Conservation (phyloP, 2,113 vertebrate genomes). For the Pachyramphus minor region DNA sequence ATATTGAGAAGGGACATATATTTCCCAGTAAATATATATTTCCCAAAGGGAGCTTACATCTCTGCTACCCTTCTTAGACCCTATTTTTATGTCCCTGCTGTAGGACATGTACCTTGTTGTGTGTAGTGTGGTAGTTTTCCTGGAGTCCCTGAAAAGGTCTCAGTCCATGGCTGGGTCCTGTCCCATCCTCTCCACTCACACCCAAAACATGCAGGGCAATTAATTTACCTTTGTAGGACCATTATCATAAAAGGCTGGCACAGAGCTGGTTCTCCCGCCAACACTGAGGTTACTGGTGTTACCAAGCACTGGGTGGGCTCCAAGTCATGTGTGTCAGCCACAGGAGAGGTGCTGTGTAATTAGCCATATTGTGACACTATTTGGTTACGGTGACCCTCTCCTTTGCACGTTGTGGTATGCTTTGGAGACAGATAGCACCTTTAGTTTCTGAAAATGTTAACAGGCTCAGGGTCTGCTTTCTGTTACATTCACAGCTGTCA, state of each 20-base stretch:
- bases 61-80: background rate
- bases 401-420: background rate
- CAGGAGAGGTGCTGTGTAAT: background rate
- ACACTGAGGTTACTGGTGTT: background rate
- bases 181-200: background rate
- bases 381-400: background rate
- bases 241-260: background rate
- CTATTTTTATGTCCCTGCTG: background rate
- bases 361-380: rapidly evolving
- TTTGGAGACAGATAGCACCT: background rate
- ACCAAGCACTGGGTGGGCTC: background rate
- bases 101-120: rapidly evolving
- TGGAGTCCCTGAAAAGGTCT: background rate
- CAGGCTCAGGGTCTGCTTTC: background rate
- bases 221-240: background rate
- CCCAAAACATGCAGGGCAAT: background rate
- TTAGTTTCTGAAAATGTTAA: background rate
- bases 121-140: background rate
- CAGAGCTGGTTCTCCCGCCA: background rate
- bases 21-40: background rate
- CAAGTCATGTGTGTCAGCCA: background rate
- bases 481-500: background rate
- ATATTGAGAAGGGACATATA: background rate
- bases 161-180: rapidly evolving
- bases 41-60: background rate